Evolutionary conservation across 2,888 invertebrate species (phyloP).

Genomic region (Phrixothrix hirtus): DNA sequence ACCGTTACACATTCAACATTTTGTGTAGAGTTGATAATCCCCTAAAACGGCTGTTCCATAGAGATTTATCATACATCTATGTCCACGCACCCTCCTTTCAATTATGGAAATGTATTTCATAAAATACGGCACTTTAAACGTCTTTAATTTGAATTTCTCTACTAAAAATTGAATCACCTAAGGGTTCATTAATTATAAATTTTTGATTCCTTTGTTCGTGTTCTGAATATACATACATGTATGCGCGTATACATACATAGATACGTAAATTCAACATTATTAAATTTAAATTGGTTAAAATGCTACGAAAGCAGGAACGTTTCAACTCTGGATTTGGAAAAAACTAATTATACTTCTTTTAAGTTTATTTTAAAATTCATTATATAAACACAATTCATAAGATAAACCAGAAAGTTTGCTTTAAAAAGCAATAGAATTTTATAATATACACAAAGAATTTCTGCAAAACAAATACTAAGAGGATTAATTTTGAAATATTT

Average conservation of each 20-base stretch:
- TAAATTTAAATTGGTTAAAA: not conserved
- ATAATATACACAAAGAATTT: not conserved
- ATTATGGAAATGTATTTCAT: slow-evolving; percentile 37
- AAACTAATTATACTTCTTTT: too few species aligned
- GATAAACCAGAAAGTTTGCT: not conserved
- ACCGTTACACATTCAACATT: slow-evolving; percentile 34
- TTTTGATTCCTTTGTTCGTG: too few species aligned
- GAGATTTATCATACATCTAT: slow-evolving; percentile 39
- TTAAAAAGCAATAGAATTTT: not conserved
- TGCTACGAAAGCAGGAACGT: not conserved
- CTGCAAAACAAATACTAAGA: not conserved
- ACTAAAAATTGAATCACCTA: slow-evolving; percentile 15
- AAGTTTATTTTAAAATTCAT: too few species aligned
- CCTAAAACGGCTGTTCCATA: slow-evolving; percentile 33
- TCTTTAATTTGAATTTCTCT: slow-evolving; percentile 23
- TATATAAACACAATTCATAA: not conserved
- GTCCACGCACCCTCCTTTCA: slow-evolving; percentile 36
- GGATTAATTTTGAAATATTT: not conserved
- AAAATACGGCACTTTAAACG: slow-evolving; percentile 24
- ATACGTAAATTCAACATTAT: not conserved
- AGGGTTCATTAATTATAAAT: slow-evolving; percentile 19
- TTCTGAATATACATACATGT: too few species aligned
- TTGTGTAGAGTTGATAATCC: slow-evolving; percentile 39
- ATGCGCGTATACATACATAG: too few species aligned
- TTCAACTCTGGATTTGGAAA: too few species aligned